These are phyloP conservation scores for Dipus sagitta DNA, from an alignment of 2,797 vertebrate species.

Conservation along the genomic window DNA sequence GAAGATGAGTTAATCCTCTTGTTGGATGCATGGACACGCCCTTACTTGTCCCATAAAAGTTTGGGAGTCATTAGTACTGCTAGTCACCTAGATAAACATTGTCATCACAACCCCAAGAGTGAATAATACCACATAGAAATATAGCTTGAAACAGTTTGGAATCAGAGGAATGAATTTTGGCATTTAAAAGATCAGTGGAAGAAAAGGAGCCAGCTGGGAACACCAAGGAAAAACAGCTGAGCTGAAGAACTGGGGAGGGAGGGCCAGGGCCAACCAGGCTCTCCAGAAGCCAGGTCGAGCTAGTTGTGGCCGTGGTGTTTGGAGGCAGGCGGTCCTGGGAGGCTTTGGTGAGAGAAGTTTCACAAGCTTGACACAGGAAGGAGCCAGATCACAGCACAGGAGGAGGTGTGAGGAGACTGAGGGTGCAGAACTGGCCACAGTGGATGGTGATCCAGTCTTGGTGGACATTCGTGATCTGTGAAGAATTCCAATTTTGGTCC, in stretches of 20 bases:
- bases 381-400: background rate
- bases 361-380: background rate
- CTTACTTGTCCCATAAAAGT: slow-evolving; percentile 18
- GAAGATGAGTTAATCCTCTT: background rate
- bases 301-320: background rate
- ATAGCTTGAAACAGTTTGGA: background rate
- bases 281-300: background rate
- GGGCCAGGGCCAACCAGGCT: background rate
- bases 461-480: background rate
- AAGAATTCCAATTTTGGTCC: background rate
- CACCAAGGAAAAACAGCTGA: background rate
- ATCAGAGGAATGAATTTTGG: background rate
- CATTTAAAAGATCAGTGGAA: background rate
- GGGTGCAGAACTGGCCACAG: background rate
- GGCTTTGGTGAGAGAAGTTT: background rate
- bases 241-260: background rate
- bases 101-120: background rate
- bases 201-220: background rate
- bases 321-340: background rate
- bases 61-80: background rate
- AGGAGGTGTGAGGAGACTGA: background rate
- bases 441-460: background rate
- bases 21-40: background rate
- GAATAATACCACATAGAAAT: background rate
- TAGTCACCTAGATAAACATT: background rate